These are phyloP conservation scores for Cryptophagus acutangulus DNA, from an alignment of 2,888 invertebrate genomes.

Conservation along the genomic window DNA sequence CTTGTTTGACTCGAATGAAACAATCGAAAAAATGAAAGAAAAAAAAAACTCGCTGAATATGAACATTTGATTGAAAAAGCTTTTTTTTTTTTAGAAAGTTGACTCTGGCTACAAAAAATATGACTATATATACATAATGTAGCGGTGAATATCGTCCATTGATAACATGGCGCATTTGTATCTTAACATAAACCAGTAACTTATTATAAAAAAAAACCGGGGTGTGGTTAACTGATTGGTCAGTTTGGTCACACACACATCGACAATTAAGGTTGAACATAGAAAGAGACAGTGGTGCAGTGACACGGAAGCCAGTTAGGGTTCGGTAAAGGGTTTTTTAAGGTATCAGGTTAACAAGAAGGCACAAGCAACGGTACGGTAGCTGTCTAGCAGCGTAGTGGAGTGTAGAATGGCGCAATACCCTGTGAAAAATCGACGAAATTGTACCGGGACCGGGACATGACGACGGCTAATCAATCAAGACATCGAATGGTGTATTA, in stretches of 20 bases:
- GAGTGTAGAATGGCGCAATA: slow-evolving; percentile 41
- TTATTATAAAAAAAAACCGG: slow-evolving; percentile 23
- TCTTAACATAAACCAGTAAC: slow-evolving; percentile 39
- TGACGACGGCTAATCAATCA: slow-evolving; percentile 38
- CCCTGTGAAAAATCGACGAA: slow-evolving; percentile 33
- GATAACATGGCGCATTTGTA: slow-evolving; percentile 28
- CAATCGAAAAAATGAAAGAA: background rate
- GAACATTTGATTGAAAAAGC: slow-evolving; percentile 35
- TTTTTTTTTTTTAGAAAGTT: background rate
- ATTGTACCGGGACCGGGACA: slow-evolving; percentile 34
- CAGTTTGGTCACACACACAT: slow-evolving; percentile 32
- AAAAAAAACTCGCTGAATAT: slow-evolving; percentile 22
- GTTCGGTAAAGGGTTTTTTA: slow-evolving; percentile 36
- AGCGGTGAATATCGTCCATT: slow-evolving; percentile 47
- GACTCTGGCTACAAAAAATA: slow-evolving; percentile 36
- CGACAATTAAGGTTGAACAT: slow-evolving; percentile 23
- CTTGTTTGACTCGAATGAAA: no score
- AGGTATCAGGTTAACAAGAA: slow-evolving; percentile 42
- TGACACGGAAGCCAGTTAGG: slow-evolving; percentile 43
- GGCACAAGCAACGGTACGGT: slow-evolving; percentile 48
- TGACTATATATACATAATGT: slow-evolving; percentile 45
- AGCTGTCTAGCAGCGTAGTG: slow-evolving; percentile 33
- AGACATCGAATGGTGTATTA: slow-evolving; percentile 46
- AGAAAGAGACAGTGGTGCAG: slow-evolving; percentile 41
- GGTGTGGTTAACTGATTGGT: slow-evolving; percentile 17